Evolutionary conservation across 2,888 invertebrate genomes (phyloP), one percentile per base, ranked within the genome.

Genomic region (Criorhina ranunculi): DNA sequence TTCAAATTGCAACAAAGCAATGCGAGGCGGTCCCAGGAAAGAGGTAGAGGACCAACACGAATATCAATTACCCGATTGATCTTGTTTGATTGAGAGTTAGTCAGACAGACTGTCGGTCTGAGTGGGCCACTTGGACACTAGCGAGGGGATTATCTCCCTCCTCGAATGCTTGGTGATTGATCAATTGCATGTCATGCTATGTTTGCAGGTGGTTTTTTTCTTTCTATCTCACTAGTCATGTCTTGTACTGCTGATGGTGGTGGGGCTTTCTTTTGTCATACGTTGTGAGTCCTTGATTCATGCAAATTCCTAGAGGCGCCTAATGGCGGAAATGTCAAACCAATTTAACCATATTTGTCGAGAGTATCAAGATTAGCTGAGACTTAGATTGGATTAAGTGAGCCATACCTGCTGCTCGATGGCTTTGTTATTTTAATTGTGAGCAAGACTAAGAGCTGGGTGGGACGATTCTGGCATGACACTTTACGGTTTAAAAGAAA

Each of bases 61-160:
- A 80, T 80, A 85, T 75, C 85, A 70, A 85, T 85, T 85, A 85
- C 75, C 53, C 80, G 80, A 85, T 80, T 85, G 85, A 85, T 85
- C 85, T 85, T 80, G 35, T 85, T 85, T 85, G 85, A 85, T 85
- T 76, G 80, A 80, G 60, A 75, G 80, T 83, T 70, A 75, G 79
- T 85, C 85, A 79, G 85, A 85, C 80, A 85, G 75, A 70, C 60
- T 70, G 79, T 80, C 67, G 79, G 83, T 57, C 67, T 70, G 85
- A 75, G 75, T 80, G 69, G 70, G 75, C 69, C 46, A 69, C 67
- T 79, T 73, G 29, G 15, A 29, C 37, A 51, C 8, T 33, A 12
- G 53, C n/a, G 60, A 44, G 53, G 82, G 72, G 82, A 82, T 79
- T 73, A 69, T 55, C 59, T n/a, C 51, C 44, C 57, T 44, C 24